Conservation (phyloP, 2,888 invertebrate species). For the Caenorhabditis sp. region DNA sequence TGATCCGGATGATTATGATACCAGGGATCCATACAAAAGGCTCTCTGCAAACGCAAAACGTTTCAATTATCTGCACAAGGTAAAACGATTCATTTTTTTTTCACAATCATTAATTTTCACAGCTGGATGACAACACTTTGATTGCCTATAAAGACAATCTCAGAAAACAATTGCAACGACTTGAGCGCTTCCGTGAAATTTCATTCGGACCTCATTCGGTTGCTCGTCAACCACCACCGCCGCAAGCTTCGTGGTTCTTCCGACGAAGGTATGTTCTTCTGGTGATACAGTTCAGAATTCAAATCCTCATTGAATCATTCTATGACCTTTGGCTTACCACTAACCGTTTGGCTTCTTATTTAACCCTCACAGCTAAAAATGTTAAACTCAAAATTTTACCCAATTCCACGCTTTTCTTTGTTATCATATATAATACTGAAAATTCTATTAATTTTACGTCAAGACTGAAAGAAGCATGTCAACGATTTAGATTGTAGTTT, state of each 20-base stretch:
- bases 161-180: constrained; percentile 76
- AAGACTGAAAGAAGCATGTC: not conserved
- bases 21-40: constrained; percentile 69
- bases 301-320: not conserved
- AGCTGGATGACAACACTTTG: constrained; percentile 81
- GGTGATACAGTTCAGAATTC: not conserved
- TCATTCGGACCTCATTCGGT: constrained; percentile 81
- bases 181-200: constrained; percentile 79
- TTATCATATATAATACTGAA: not conserved
- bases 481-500: too few species aligned
- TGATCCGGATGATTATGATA: constrained; percentile 57
- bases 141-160: constrained; percentile 80
- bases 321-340: constrained; percentile 17
- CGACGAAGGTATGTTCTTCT: constrained; percentile 73
- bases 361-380: constrained; percentile 27
- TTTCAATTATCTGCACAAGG: constrained; percentile 81
- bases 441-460: not conserved
- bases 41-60: constrained; percentile 79
- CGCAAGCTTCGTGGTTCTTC: constrained; percentile 80
- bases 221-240: constrained; percentile 79
- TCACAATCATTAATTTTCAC: too few species aligned
- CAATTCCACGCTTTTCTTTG: constrained; percentile 22
- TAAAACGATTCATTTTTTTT: constrained; percentile 51
- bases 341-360: constrained; percentile 35
- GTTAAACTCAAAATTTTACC: not conserved